Evolutionary conservation across 2,113 vertebrate species (phyloP), one percentile per base, ranked within the genome.

Genomic region (Calcarius ornatus): DNA sequence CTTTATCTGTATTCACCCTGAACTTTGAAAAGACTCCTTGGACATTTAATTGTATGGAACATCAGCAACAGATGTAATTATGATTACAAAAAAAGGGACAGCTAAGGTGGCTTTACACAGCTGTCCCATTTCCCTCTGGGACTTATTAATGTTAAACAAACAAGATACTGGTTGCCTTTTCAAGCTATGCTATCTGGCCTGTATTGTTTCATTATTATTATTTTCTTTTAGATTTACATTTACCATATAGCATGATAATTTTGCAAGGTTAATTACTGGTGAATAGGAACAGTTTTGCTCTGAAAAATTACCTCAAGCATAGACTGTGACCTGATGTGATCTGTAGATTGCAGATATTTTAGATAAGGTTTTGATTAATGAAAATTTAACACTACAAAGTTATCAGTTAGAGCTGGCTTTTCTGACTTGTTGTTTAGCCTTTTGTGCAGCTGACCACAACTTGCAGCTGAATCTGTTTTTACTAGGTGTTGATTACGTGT

Each of bases 61-160:
- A 86, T 69, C n/a, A 94, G 59, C 37, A 91, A 81, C 78, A 78
- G 85, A 84, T 60, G 42, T 95, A 84, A 95, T 91, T 69, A 70
- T 6, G 3, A 16, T 33, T 1, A 11, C 48, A 31, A 82, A 86
- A 65, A 45, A 35, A 23, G 43, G 30, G 37, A 66, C 59, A 92
- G 33, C 37, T 33, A 57, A 80, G 33, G 60, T 93, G 88, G 75
- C 81, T 90, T 81, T 93, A 57, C 85, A 68, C 57, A 94, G 81
- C 86, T 93, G 79, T 93, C 66, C 23, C 37, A 92, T 88, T 94
- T 96, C 97, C 96, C 97, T 95, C 25, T 94, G 97, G 92, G 95
- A 51, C 94, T 95, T 90, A 96, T 97, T 97, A 98, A 96, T 50
- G 56, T 91, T 94, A 53, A 21, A 89, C 79, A 98, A 98, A 98